Conservation (phyloP, 37 sponge, comb jelly and placozoan genomes). For the Lycopodina hypogea region DNA sequence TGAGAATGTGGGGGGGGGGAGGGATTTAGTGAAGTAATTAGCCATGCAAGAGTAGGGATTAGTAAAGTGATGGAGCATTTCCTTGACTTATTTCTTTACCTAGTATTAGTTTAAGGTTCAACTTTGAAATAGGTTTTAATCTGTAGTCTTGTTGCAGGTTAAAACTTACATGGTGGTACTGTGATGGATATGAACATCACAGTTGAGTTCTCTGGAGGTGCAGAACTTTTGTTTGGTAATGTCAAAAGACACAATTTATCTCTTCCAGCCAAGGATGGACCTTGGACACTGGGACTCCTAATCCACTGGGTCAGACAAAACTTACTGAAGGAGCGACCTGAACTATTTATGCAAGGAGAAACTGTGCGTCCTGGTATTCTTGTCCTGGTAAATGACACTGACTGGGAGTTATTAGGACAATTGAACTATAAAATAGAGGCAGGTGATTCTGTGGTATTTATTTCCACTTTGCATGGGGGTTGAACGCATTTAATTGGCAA, state of each 20-base stretch:
- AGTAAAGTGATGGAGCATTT: too few relatives aligned
- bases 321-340: slow-evolving; percentile 88
- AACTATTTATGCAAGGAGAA: slow-evolving; percentile 88
- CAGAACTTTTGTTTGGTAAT: slow-evolving; percentile 93
- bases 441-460: slow-evolving; percentile 84
- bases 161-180: too few relatives aligned
- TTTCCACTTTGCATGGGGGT: slow-evolving; percentile 98
- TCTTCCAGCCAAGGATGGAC: slow-evolving; percentile 43
- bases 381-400: slow-evolving; percentile 92
- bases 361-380: slow-evolving; percentile 96
- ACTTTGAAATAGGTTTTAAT: too few relatives aligned
- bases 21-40: too few relatives aligned
- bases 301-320: slow-evolving; percentile 87
- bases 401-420: slow-evolving; percentile 95
- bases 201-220: slow-evolving; percentile 94
- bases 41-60: too few relatives aligned
- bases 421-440: slow-evolving; percentile 81
- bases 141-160: too few relatives aligned
- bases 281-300: slow-evolving; percentile 78
- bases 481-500: slow-evolving; percentile 11
- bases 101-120: too few relatives aligned
- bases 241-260: slow-evolving; percentile 73
- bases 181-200: slow-evolving; percentile 42
- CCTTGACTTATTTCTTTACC: too few relatives aligned
- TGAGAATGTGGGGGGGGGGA: too few relatives aligned